Evolutionary conservation across 53 echinoderm and acorn worm genomes (phyloP).

Genomic region (Hippasteria phrygiana): DNA sequence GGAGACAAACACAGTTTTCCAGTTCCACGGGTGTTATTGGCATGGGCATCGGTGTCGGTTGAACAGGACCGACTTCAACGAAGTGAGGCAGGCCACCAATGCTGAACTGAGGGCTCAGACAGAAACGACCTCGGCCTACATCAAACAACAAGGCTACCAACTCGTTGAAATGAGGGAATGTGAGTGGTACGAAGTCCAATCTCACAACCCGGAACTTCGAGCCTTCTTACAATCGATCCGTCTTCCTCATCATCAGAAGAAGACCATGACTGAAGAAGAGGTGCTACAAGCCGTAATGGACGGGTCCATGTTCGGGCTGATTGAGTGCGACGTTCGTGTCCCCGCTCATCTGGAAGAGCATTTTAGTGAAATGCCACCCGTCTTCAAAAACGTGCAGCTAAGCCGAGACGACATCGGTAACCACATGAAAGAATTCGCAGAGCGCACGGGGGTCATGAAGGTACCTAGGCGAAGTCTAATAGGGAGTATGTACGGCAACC

Average conservation of each 20-base stretch:
- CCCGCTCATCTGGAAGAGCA: constrained; percentile 30
- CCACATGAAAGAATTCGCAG: not conserved
- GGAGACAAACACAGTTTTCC: constrained; percentile 58
- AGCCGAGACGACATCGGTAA: constrained; percentile 1
- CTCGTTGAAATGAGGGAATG: constrained; percentile 49
- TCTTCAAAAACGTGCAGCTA: constrained; percentile 62
- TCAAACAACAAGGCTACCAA: no score
- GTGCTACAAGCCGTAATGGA: no score
- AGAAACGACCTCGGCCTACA: no score
- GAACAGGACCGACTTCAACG: not conserved
- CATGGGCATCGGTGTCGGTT: constrained; percentile 37
- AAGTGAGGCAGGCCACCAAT: not conserved
- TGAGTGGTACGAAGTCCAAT: not conserved
- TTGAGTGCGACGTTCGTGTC: constrained; percentile 56
- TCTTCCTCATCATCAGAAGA: no score
- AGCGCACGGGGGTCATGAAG: not conserved
- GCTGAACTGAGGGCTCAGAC: constrained; percentile 19
- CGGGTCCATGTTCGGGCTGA: no score
- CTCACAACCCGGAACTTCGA: not conserved
- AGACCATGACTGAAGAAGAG: no score
- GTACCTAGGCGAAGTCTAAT: not conserved
- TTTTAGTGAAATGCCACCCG: constrained; percentile 63
- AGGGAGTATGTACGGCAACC: constrained; percentile 62
- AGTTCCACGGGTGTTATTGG: constrained; percentile 65
- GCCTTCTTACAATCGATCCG: not conserved